Base-by-base conservation (phyloP, 2,113 vertebrate genomes). In the Castor canadensis region DNA sequence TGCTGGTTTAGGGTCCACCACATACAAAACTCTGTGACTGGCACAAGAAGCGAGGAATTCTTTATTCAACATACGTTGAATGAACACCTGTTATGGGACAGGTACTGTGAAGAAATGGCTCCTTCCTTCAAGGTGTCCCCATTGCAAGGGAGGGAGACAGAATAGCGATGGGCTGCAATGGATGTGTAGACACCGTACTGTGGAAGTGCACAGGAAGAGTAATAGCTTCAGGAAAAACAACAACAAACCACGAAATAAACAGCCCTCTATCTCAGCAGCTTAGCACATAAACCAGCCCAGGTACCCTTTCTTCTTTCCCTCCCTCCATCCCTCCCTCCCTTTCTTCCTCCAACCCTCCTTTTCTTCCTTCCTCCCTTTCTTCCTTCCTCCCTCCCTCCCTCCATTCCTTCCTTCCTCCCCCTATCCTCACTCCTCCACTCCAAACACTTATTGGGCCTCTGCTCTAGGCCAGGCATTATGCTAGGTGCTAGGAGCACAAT, bases 141-240 rank as follows among this genome's bases (percentile, higher is more conserved):
- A 0, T 15, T 15, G 2, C 1, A 32, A 26, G 11, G 17, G 26
- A 49, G 12, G 17, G 20, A 80, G n/a, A 30, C 10, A 43, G 72
- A 10, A 28, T 0, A 28, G 28, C 1, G 60, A 43, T 22, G 24
- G 26, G 0, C 30, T 9, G 0, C 0, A 15, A 4, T 1, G 30
- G 69, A 3, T 26, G 15, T 43, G 16, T 10, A 5, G 24, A 3
- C 40, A 9, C 1, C 4, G 16, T 3, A 11, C 60, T 13, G 28
- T 1, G 32, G 4, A 13, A 19, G 16, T 84, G n/a, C n/a, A 32
- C 19, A 0, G 45, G n/a, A 13, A 7, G 6, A 9, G 9, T 19
- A 24, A 24, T 6, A 79, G 86, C 64, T 24, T n/a, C 43, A 35
- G 49, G 9, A 3, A 60, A n/a, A n/a, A n/a, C n/a, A n/a, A n/a